These are phyloP conservation scores for Nomia melanderi DNA, from an alignment of 1,140 invertebrate genomes.

Conservation along the genomic window DNA sequence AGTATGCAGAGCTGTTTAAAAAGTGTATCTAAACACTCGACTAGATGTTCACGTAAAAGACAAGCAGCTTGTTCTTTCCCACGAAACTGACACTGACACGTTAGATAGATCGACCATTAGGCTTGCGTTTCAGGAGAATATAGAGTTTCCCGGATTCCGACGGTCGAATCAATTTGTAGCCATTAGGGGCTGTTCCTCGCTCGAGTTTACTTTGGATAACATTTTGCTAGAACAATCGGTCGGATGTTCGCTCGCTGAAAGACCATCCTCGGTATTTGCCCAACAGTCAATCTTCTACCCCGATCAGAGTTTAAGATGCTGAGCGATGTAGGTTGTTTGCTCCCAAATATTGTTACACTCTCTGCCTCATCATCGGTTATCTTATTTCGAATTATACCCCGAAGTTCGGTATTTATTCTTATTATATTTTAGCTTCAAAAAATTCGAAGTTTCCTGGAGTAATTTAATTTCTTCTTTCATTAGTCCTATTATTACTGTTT, in stretches of 20 bases:
- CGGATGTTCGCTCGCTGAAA: neutral
- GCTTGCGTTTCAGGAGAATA: slow-evolving; percentile 76
- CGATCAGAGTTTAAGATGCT: slow-evolving; percentile 7
- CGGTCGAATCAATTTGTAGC: slow-evolving; percentile 80
- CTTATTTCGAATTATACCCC: no score
- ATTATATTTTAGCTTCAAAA: no score
- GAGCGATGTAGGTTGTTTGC: slow-evolving; percentile 5
- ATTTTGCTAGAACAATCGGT: slow-evolving; percentile 65
- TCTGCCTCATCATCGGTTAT: neutral
- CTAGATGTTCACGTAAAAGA: slow-evolving; percentile 9
- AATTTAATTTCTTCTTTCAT: no score
- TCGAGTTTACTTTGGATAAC: slow-evolving; percentile 71
- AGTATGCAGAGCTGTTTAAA: neutral
- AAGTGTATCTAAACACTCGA: neutral
- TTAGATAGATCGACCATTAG: slow-evolving; percentile 79
- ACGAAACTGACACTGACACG: slow-evolving; percentile 76
- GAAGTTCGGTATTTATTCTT: no score
- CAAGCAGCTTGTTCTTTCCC: slow-evolving; percentile 61
- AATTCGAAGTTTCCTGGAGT: no score
- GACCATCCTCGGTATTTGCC: slow-evolving; percentile 54
- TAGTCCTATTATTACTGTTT: no score
- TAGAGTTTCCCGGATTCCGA: slow-evolving; percentile 78
- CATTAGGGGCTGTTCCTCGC: slow-evolving; percentile 70
- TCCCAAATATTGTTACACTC: neutral
- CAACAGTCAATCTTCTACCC: slow-evolving; percentile 42